phyloP scores from a whole-genome alignment of 2,797 vertebrate species.

The Silurus lanzhouensis region DNA sequence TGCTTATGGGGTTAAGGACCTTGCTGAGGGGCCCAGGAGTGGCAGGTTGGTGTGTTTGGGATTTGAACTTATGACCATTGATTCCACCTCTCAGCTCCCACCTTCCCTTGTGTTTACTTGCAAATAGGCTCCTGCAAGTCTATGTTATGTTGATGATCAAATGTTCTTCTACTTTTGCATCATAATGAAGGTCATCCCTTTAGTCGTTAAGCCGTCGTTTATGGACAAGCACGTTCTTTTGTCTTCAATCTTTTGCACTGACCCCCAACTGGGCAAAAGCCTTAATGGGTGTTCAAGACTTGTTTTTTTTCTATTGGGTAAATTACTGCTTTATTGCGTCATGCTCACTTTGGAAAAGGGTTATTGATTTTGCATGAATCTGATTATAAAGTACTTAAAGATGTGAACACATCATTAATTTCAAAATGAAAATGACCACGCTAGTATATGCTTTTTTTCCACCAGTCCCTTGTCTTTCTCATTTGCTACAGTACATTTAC shows the following conservation, averaged over 20 bases:
- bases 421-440: not conserved
- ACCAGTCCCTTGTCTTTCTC: not conserved
- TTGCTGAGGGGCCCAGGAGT: too few relatives aligned
- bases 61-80: too few relatives aligned
- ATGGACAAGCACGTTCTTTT: slow-evolving; percentile 23
- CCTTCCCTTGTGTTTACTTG: too few relatives aligned
- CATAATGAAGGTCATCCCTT: slow-evolving; percentile 31
- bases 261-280: slow-evolving; percentile 20
- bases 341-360: not conserved
- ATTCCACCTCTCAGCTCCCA: too few relatives aligned
- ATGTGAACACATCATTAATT: not conserved
- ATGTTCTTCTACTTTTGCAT: slow-evolving; percentile 29
- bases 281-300: slow-evolving; percentile 25
- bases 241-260: not conserved
- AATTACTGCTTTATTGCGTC: not conserved
- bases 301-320: not conserved
- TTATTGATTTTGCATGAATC: not conserved
- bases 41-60: too few relatives aligned
- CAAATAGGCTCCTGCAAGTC: not conserved
- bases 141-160: slow-evolving; percentile 14
- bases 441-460: not conserved
- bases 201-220: slow-evolving; percentile 25
- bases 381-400: not conserved
- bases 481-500: slow-evolving; percentile 4
- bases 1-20: too few relatives aligned